These are phyloP conservation scores for Dissostichus mawsoni DNA, from an alignment of 2,113 vertebrate species.

Conservation along the genomic window DNA sequence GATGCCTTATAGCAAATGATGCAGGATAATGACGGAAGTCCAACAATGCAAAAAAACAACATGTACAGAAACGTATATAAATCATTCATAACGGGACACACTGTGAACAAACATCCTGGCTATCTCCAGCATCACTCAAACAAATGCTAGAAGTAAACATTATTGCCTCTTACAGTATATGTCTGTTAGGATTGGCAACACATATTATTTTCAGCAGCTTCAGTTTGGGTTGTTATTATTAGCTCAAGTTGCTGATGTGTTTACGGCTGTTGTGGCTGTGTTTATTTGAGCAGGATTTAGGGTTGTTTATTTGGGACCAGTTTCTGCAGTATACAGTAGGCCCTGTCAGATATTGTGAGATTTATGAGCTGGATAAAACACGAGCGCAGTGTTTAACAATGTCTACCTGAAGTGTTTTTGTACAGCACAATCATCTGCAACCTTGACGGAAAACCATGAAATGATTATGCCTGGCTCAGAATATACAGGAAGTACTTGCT, in stretches of 20 bases:
- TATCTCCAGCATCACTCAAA: neutral
- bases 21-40: neutral
- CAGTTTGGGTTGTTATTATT: slow-evolving; percentile 41
- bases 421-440: slow-evolving; percentile 15
- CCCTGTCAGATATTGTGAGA: slow-evolving; percentile 42
- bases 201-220: slow-evolving; percentile 29
- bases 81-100: neutral
- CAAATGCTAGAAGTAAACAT: slow-evolving; percentile 14
- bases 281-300: slow-evolving; percentile 63
- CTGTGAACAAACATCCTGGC: neutral
- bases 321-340: slow-evolving; percentile 14
- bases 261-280: slow-evolving; percentile 52
- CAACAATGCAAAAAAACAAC: neutral
- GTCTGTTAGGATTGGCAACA: slow-evolving; percentile 1
- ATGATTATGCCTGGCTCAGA: slow-evolving; percentile 30
- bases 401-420: slow-evolving; percentile 17
- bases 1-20: neutral
- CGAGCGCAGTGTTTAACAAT: slow-evolving; percentile 27
- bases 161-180: neutral
- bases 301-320: slow-evolving; percentile 49
- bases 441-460: neutral
- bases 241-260: slow-evolving; percentile 47
- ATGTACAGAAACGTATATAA: neutral
- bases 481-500: slow-evolving; percentile 34
- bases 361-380: slow-evolving; percentile 46